Base-by-base conservation (phyloP, 2,888 invertebrate genomes). In the Terebella lapidaria region DNA sequence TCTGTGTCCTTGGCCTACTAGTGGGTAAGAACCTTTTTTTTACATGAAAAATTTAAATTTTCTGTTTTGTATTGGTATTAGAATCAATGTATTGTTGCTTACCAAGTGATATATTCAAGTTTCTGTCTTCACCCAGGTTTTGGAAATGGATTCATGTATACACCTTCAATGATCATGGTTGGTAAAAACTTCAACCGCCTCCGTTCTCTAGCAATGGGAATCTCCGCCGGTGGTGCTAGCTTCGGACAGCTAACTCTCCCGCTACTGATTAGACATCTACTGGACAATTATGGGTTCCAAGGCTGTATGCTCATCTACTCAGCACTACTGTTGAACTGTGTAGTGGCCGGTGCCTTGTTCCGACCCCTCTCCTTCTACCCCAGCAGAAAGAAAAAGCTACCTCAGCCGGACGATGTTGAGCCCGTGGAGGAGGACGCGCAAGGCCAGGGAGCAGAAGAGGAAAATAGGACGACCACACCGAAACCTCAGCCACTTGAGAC, bases 161-260 rank as follows among this genome's bases (percentile, higher is more conserved):
- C 58, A 3, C 65, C 65, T 2, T 29, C 54, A 10, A 58, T 64
- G 35, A 52, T 65, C 4, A 20, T 62, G 20, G 58, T 65, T n/a
- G 61, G 62, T 2, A 49, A 52, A 22, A 61, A 65, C 35, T 65
- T 65, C 42, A 28, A 60, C 18, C 52, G 56, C 20, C 57, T 59
- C 18, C 60, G 65, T 3, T 57, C 65, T 1, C 58, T 65, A 26
- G 65, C 65, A 1, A 63, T 49, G 28, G 65, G 65, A 1, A 24
- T 65, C 5, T 58, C 63, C 4, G 47, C 58, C 18, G 65, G 62
- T 20, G 65, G 65, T 2, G 65, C 60, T 5, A 60, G 60, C n/a
- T 15, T 65, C 2, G 65, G 65, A 3, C 65, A 65, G 46, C 57
- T 65, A 20, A 26, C 58, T 24, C 46, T 65, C 10, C 65, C 65